phyloP scores from a whole-genome alignment of 2,113 vertebrate genomes.

The Rhinichthys klamathensis region DNA sequence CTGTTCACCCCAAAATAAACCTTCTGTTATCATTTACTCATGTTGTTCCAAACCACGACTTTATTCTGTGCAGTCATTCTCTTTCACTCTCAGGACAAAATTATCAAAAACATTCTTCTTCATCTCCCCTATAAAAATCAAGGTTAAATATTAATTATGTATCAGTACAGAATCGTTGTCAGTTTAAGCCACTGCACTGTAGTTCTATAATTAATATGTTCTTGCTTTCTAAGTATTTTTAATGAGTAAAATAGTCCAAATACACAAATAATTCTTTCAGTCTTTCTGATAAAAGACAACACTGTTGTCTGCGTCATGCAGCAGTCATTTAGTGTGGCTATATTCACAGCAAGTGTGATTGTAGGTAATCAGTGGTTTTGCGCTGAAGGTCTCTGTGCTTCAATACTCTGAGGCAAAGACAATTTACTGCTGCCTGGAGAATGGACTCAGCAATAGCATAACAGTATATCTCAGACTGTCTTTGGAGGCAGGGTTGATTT shows the following conservation, averaged over 20 bases:
- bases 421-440: conserved; percentile 46
- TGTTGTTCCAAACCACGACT: background rate
- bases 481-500: conserved; percentile 35
- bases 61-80: background rate
- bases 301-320: background rate
- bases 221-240: background rate
- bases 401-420: conserved; percentile 40
- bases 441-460: conserved; percentile 50
- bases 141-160: background rate
- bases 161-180: background rate
- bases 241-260: background rate
- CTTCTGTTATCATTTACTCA: background rate
- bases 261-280: background rate
- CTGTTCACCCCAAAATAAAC: background rate
- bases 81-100: background rate
- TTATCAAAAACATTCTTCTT: background rate
- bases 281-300: conserved; percentile 2
- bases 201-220: background rate
- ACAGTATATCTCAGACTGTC: conserved; percentile 49
- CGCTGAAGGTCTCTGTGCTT: conserved; percentile 30
- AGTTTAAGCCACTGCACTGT: background rate
- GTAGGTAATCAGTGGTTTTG: conserved; percentile 39
- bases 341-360: conserved; percentile 41
- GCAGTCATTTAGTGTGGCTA: conserved; percentile 25
- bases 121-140: background rate